Evolutionary conservation across 2,888 invertebrate genomes (phyloP).

Genomic region (Xestia c-nigrum): DNA sequence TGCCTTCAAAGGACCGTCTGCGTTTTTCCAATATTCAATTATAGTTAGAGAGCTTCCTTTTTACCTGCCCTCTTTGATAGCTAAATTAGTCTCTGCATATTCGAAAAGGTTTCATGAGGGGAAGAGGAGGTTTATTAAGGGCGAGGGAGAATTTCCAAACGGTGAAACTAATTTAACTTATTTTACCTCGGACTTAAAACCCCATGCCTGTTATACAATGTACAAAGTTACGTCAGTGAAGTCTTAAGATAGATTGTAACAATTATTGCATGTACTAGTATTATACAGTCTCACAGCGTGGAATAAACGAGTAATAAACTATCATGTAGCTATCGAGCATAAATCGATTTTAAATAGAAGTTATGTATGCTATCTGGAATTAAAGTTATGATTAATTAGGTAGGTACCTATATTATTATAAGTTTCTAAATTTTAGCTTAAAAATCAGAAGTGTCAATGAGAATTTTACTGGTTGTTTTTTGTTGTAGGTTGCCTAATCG

Average conservation of each 20-base stretch:
- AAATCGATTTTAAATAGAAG: not conserved
- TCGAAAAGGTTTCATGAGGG: conserved; percentile 3
- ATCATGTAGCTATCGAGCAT: not conserved
- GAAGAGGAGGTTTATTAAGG: not conserved
- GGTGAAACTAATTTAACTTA: conserved; percentile 17
- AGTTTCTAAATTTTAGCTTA: not conserved
- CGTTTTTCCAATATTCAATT: not conserved
- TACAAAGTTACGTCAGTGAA: not conserved
- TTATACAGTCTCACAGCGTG: not conserved
- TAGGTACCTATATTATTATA: not conserved
- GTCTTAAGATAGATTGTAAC: conserved; percentile 32
- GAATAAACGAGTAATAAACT: not conserved
- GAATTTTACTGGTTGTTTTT: not conserved
- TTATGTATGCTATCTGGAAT: not conserved
- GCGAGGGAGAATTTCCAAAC: not conserved
- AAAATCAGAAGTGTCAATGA: not conserved
- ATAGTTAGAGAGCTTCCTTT: not conserved
- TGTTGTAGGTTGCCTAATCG: not conserved
- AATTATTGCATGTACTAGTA: not conserved
- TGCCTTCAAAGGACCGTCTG: not conserved
- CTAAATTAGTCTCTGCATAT: conserved; percentile 18
- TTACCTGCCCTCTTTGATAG: conserved; percentile 1
- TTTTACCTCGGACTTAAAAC: not conserved
- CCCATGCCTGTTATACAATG: not conserved
- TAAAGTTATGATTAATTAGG: not conserved